Evolutionary conservation across 2,797 vertebrate genomes (phyloP), one percentile per base, ranked within the genome.

Genomic region (Zenarchopterus dispar): DNA sequence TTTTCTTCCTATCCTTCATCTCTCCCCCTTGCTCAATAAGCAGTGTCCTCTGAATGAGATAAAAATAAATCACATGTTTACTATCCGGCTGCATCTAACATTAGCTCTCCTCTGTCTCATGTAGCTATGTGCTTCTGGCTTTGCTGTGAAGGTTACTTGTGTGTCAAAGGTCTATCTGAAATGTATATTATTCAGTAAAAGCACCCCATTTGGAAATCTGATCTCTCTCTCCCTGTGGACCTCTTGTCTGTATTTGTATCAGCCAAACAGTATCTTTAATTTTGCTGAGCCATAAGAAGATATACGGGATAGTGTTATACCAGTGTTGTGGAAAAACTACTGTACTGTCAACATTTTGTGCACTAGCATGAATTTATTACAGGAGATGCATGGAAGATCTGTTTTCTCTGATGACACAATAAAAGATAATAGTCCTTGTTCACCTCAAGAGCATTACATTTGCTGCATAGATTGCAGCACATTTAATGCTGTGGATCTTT

Each of bases 61-160:
- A 71, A 72, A 89, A 75, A 90, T 91, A 91, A 90, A 92, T 91
- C 88, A 89, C 52, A 47, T 65, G 56, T 91, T 90, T 88, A 85
- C 85, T 87, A 77, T 86, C 67, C 67, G 67, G 7, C 36, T 51
- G 31, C 6, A 56, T 56, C 46, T 70, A 54, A n/a, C 47, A 47
- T 18, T 19, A 11, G 41, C 62, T 69, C 46, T 48, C 18, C 22
- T 58, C 57, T 50, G 48, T 47, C 47, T 61, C 47, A 2, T 24
- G 49, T 39, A 23, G 55, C 54, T 62, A 16, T 58, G 17, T 54
- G 56, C 50, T 57, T 45, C 24, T 62, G 65, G n/a, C 48, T 76
- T 36, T 57, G 39, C 26, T 26, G 56, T 52, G 42, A 77, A 75
- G 66, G 70, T 65, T 67, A 60, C 43, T 21, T 46, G 39, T 6